Percentiles rank a stretch among this genome's conserved stretches.
These are phyloP conservation scores for Piezodorus guildinii DNA, from an alignment of 1,140 invertebrate species.

Conservation along the genomic window DNA sequence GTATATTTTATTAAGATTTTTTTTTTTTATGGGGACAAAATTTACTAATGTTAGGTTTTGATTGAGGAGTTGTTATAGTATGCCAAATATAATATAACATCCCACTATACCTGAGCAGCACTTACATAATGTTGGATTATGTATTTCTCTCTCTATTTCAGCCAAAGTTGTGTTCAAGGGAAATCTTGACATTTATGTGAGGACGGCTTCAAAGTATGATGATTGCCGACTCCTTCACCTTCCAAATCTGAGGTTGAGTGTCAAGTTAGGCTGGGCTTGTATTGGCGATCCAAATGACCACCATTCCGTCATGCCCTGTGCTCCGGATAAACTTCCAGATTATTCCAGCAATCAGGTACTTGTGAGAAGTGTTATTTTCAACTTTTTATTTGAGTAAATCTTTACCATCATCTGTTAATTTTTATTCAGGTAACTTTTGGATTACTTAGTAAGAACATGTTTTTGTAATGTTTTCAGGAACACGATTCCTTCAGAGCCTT, in stretches of 20 bases:
- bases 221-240: constrained; percentile 86
- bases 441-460: too few species aligned
- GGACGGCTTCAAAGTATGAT: constrained; percentile 97
- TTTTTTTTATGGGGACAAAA: too few species aligned
- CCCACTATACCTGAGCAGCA: too few species aligned
- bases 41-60: too few species aligned
- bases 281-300: constrained; percentile 90
- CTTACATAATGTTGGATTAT: too few species aligned
- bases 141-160: constrained; percentile 32
- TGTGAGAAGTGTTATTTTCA: too few species aligned
- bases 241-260: constrained; percentile 72
- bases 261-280: constrained; percentile 85
- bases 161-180: constrained; percentile 76
- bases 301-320: constrained; percentile 90
- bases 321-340: constrained; percentile 91
- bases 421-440: too few species aligned
- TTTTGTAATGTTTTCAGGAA: constrained; percentile 39
- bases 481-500: constrained; percentile 84
- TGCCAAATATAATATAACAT: too few species aligned
- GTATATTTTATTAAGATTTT: too few species aligned
- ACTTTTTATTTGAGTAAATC: too few species aligned
- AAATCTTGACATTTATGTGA: constrained; percentile 74
- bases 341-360: constrained; percentile 86
- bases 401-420: too few species aligned
- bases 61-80: too few species aligned